Evolutionary conservation across 2,888 invertebrate species (phyloP).

Genomic region (Syrphus vitripennis): DNA sequence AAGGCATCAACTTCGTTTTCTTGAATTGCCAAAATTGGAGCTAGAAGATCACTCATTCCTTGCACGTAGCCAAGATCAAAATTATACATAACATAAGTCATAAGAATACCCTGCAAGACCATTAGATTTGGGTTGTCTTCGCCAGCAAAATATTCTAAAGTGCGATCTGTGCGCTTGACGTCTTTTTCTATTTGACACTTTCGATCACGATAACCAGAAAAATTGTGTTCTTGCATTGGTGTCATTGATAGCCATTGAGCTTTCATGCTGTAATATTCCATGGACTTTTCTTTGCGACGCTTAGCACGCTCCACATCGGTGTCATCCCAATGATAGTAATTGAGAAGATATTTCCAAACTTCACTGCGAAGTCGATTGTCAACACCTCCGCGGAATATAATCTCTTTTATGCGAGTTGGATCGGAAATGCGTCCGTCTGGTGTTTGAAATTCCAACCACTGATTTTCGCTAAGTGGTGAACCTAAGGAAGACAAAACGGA

Average conservation of each 20-base stretch:
- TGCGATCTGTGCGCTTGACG: constrained; percentile 96
- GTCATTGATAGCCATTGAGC: constrained; percentile 97
- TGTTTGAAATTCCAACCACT: constrained; percentile 92
- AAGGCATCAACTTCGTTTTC: constrained; percentile 97
- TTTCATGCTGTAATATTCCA: constrained; percentile 97
- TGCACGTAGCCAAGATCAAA: constrained; percentile 98
- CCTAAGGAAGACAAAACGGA: constrained; percentile 80
- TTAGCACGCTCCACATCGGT: constrained; percentile 87
- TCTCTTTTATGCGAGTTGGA: constrained; percentile 89
- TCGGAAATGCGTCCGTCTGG: constrained; percentile 90
- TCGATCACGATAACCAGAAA: constrained; percentile 93
- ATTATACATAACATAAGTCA: constrained; percentile 99
- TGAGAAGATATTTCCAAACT: constrained; percentile 97
- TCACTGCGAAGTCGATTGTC: constrained; percentile 88
- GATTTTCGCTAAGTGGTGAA: constrained; percentile 87
- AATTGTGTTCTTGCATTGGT: constrained; percentile 92
- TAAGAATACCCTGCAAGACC: constrained; percentile 93
- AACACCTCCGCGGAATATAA: constrained; percentile 96
- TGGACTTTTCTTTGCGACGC: constrained; percentile 87
- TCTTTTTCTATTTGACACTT: constrained; percentile 98
- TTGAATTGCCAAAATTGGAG: constrained; percentile 94
- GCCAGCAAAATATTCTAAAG: constrained; percentile 94
- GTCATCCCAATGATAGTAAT: constrained; percentile 93
- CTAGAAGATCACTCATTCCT: constrained; percentile 98
- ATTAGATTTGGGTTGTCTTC: constrained; percentile 94